Evolutionary conservation across 2,888 invertebrate genomes (phyloP).

Genomic region (Acleris cristana): DNA sequence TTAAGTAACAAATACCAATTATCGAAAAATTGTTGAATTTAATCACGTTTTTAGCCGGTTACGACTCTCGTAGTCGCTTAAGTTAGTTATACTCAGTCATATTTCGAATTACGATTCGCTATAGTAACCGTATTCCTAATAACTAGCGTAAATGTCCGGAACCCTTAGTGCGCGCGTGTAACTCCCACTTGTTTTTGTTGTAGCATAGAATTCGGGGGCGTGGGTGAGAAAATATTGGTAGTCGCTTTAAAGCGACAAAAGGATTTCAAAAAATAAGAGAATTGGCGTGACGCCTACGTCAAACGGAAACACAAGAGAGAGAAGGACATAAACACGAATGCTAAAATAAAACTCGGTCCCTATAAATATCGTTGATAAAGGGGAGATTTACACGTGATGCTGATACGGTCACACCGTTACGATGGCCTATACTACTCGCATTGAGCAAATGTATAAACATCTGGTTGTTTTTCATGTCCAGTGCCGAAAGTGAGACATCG

Average conservation of each 20-base stretch:
- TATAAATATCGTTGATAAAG: slow-evolving; percentile 79
- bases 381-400: slow-evolving; percentile 67
- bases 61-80: too few relatives aligned
- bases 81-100: too few relatives aligned
- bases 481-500: too few relatives aligned
- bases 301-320: slow-evolving; percentile 64
- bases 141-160: too few relatives aligned
- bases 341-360: slow-evolving; percentile 67
- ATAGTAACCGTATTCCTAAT: too few relatives aligned
- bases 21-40: too few relatives aligned
- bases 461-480: too few relatives aligned
- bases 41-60: too few relatives aligned
- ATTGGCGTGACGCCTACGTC: slow-evolving; percentile 77
- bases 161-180: too few relatives aligned
- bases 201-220: slow-evolving; percentile 68
- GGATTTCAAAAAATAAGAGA: slow-evolving; percentile 63
- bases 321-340: slow-evolving; percentile 71
- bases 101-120: too few relatives aligned
- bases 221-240: slow-evolving; percentile 69
- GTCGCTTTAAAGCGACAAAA: slow-evolving; percentile 61
- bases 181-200: slow-evolving; percentile 31
- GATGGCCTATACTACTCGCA: slow-evolving; percentile 27
- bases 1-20: too few relatives aligned
- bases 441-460: too few relatives aligned
- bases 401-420: slow-evolving; percentile 68